Percentiles rank a stretch among this genome's conserved stretches.
These are phyloP conservation scores for Penaeus indicus DNA, from an alignment of 1,140 invertebrate genomes.

Conservation along the genomic window DNA sequence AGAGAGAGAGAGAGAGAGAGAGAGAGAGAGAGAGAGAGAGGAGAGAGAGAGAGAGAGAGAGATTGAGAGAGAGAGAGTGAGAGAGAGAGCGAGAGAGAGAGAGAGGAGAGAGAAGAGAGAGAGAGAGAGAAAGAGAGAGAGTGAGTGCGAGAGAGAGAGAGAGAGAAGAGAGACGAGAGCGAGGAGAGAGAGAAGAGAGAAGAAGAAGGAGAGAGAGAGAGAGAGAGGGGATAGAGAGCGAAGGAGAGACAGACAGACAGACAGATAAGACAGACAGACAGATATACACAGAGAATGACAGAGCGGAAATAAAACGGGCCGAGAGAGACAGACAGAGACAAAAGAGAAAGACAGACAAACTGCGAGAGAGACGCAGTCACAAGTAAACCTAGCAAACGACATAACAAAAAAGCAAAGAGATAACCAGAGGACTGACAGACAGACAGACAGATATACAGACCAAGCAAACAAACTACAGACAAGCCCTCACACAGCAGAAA, in stretches of 20 bases:
- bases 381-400: too few relatives aligned
- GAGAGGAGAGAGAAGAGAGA: constrained; percentile 11
- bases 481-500: too few relatives aligned
- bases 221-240: not conserved
- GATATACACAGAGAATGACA: not conserved
- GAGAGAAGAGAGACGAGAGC: not conserved
- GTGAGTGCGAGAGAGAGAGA: not conserved
- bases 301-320: not conserved
- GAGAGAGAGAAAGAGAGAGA: constrained; percentile 13
- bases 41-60: not conserved
- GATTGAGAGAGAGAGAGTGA: not conserved
- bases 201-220: not conserved
- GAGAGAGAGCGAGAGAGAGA: not conserved
- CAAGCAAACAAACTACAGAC: too few relatives aligned
- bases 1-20: not conserved
- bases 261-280: not conserved
- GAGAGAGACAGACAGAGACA: not conserved
- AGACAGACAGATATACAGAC: not conserved
- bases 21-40: not conserved
- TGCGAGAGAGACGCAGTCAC: too few relatives aligned
- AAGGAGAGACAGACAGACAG: not conserved
- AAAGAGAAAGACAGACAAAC: too few relatives aligned
- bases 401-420: not conserved
- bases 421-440: too few relatives aligned
- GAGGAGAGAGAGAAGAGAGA: not conserved